phyloP scores from a whole-genome alignment of 2,888 invertebrate genomes.

The Pachymerium ferrugineum region DNA sequence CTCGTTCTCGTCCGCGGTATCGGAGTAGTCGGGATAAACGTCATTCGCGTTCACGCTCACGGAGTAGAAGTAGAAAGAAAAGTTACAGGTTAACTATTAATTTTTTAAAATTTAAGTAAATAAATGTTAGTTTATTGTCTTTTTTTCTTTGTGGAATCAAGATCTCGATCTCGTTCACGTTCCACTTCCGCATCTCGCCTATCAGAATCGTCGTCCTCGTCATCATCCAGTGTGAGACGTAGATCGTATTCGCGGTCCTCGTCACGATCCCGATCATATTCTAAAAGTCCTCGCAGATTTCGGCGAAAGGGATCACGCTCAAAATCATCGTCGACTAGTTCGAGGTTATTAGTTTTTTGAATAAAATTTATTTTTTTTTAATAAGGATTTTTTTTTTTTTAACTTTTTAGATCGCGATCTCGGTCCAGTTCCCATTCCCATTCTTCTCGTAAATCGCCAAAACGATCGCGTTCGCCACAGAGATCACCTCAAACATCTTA shows the following conservation, averaged over 20 bases:
- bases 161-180: constrained; percentile 41
- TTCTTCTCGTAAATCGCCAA: background rate
- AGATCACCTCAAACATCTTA: background rate
- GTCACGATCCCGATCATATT: constrained; percentile 23
- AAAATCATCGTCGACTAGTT: constrained; percentile 23
- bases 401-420: background rate
- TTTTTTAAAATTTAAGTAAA: constrained; percentile 5
- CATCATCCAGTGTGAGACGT: constrained; percentile 40
- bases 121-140: constrained; percentile 31
- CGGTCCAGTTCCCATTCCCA: constrained; percentile 1
- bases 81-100: constrained; percentile 1
- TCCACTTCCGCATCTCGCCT: constrained; percentile 41
- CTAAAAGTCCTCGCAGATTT: background rate
- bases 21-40: background rate
- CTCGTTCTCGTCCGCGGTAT: background rate
- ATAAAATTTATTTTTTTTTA: background rate
- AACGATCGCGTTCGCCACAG: background rate
- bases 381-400: background rate
- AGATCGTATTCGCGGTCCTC: constrained; percentile 16
- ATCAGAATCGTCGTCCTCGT: constrained; percentile 39
- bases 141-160: background rate
- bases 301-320: constrained; percentile 13
- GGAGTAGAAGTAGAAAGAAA: constrained; percentile 14
- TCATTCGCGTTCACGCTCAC: background rate
- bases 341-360: constrained; percentile 6